Evolutionary conservation across 2,888 invertebrate species (phyloP).

Genomic region (Leucophora obtusa): DNA sequence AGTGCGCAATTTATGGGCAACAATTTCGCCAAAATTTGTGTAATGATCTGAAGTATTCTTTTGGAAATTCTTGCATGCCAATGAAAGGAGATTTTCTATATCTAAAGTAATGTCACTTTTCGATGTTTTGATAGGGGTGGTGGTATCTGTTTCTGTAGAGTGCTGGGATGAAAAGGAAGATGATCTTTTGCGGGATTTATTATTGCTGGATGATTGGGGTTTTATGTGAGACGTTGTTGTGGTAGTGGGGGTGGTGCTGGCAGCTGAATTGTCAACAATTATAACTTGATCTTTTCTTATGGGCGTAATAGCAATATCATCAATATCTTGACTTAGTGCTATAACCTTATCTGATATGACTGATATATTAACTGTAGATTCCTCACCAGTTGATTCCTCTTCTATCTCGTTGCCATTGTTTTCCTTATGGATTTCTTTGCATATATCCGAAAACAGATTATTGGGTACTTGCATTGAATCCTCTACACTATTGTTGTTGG

Average conservation of each 20-base stretch:
- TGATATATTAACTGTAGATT: constrained; percentile 47
- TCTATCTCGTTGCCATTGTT: constrained; percentile 35
- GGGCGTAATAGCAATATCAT: constrained; percentile 60
- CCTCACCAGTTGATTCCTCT: constrained; percentile 49
- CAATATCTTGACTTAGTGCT: constrained; percentile 45
- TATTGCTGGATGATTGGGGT: constrained; percentile 21
- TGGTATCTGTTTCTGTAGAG: constrained; percentile 70
- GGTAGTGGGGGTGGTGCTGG: constrained; percentile 23
- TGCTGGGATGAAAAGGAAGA: constrained; percentile 71
- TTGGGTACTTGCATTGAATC: constrained; percentile 54
- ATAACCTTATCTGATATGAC: constrained; percentile 49
- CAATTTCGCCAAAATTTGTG: constrained; percentile 76
- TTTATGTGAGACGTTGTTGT: constrained; percentile 39
- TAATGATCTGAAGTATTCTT: constrained; percentile 74
- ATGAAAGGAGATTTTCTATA: constrained; percentile 74
- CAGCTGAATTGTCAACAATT: constrained; percentile 40
- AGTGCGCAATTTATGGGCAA: constrained; percentile 76
- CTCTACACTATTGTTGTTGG: constrained; percentile 42
- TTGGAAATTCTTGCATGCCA: constrained; percentile 75
- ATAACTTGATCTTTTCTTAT: constrained; percentile 60
- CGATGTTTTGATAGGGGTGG: constrained; percentile 69
- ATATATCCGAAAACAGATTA: constrained; percentile 56
- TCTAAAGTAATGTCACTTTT: constrained; percentile 75
- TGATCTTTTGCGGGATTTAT: constrained; percentile 70
- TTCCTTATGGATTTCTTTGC: constrained; percentile 58